Conservation (phyloP, 1,140 invertebrate genomes). For the Whitmania pigra region DNA sequence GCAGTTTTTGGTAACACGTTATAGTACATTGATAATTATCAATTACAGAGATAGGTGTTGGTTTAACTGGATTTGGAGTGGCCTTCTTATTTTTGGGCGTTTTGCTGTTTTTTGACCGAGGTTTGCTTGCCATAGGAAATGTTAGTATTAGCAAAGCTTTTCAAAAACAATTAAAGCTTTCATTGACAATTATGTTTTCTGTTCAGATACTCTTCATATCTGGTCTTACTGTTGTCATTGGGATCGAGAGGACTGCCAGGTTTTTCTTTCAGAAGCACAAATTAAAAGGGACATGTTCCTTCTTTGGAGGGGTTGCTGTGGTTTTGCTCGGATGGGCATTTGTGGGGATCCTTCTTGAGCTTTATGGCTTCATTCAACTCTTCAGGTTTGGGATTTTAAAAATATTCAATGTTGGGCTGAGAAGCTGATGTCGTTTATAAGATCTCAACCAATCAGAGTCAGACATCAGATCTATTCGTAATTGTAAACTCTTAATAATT, state of each 20-base stretch:
- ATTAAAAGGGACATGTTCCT: slow-evolving; percentile 74
- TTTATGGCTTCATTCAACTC: slow-evolving; percentile 55
- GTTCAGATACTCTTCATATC: slow-evolving; percentile 80
- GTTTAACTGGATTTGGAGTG: slow-evolving; percentile 89
- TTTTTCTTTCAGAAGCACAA: slow-evolving; percentile 99
- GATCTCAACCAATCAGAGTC: too few species aligned
- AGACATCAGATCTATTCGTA: too few species aligned
- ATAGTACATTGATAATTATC: too few species aligned
- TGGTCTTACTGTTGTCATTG: slow-evolving; percentile 89
- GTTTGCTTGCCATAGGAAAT: slow-evolving; percentile 93
- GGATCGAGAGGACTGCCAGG: slow-evolving; percentile 79
- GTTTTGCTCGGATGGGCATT: slow-evolving; percentile 92
- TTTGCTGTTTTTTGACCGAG: slow-evolving; percentile 89
- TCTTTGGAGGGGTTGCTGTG: slow-evolving; percentile 84
- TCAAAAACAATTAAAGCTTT: slow-evolving; percentile 7
- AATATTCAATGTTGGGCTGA: too few species aligned
- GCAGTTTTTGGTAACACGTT: too few species aligned
- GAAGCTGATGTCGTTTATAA: too few species aligned
- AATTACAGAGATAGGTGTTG: slow-evolving; percentile 84
- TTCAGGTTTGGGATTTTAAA: slow-evolving; percentile 44
- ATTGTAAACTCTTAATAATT: too few species aligned
- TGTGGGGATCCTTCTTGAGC: slow-evolving; percentile 88
- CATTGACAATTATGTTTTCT: slow-evolving; percentile 23
- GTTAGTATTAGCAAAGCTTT: slow-evolving; percentile 49
- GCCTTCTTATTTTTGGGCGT: slow-evolving; percentile 89